Percentiles rank a stretch among this genome's conserved stretches.
phyloP scores from a whole-genome alignment of 2,888 invertebrate species.

The Hemistola chrysoprasaria region DNA sequence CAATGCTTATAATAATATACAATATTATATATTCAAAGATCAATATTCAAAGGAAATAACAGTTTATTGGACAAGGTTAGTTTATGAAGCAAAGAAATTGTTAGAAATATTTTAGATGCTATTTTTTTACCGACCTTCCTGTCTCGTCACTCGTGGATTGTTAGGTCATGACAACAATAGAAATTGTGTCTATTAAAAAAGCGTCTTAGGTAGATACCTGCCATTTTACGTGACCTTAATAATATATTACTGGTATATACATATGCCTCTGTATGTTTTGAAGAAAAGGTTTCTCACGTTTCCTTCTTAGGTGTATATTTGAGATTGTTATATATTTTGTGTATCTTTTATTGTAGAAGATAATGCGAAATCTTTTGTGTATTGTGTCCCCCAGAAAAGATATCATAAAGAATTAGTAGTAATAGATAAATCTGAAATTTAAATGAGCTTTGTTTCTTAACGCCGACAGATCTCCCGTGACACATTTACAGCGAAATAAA shows the following conservation, averaged over 20 bases:
- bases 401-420: conserved; percentile 5
- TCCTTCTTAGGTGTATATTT: conserved; percentile 22
- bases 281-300: conserved; percentile 33
- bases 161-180: conserved; percentile 42
- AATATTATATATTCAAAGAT: no score
- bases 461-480: no score
- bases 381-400: conserved; percentile 2
- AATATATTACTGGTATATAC: no score
- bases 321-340: conserved; percentile 14
- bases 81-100: no score
- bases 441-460: conserved; percentile 1
- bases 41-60: no score
- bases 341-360: conserved; percentile 16
- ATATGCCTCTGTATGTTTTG: conserved; percentile 8
- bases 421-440: neutral
- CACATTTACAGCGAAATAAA: no score
- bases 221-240: conserved; percentile 48
- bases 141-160: conserved; percentile 24
- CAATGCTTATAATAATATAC: no score
- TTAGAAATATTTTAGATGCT: conserved; percentile 16
- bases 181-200: conserved; percentile 54
- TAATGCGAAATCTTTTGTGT: conserved; percentile 9
- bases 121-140: conserved; percentile 26
- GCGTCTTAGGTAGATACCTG: conserved; percentile 42
- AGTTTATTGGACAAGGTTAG: no score